These are phyloP conservation scores for Petrolisthes cinctipes DNA, from an alignment of 2,888 invertebrate species.

Conservation along the genomic window DNA sequence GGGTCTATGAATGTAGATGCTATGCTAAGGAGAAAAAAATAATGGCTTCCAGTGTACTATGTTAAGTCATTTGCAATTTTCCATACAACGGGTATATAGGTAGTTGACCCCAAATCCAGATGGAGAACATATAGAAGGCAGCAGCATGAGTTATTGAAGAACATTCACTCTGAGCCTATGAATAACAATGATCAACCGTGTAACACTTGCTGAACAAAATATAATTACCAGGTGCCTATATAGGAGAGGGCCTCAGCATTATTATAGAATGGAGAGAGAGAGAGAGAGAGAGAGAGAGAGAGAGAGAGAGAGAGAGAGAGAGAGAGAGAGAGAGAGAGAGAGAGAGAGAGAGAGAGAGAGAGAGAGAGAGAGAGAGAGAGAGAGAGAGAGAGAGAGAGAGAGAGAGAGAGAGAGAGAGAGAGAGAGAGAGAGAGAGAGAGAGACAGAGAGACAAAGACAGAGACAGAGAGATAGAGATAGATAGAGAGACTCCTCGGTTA, in stretches of 20 bases:
- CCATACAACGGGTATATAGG: not conserved
- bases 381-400: not conserved
- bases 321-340: not conserved
- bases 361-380: not conserved
- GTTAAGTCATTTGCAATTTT: not conserved
- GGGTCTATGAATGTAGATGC: not conserved
- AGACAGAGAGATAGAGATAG: constrained; percentile 10
- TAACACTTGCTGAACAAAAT: too few relatives aligned
- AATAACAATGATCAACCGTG: too few relatives aligned
- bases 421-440: not conserved
- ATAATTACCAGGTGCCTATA: too few relatives aligned
- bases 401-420: not conserved
- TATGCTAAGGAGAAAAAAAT: not conserved
- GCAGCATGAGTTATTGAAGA: not conserved
- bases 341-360: not conserved
- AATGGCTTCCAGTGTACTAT: not conserved
- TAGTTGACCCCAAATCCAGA: not conserved
- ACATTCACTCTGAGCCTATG: too few relatives aligned
- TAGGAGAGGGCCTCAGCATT: too few relatives aligned
- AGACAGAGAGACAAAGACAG: not conserved
- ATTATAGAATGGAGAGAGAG: not conserved
- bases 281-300: not conserved
- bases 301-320: not conserved
- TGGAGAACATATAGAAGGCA: not conserved
- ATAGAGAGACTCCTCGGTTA: not conserved